Evolutionary conservation across 2,888 invertebrate species (phyloP), one percentile per base, ranked within the genome.

Genomic region (Theretra japonica): DNA sequence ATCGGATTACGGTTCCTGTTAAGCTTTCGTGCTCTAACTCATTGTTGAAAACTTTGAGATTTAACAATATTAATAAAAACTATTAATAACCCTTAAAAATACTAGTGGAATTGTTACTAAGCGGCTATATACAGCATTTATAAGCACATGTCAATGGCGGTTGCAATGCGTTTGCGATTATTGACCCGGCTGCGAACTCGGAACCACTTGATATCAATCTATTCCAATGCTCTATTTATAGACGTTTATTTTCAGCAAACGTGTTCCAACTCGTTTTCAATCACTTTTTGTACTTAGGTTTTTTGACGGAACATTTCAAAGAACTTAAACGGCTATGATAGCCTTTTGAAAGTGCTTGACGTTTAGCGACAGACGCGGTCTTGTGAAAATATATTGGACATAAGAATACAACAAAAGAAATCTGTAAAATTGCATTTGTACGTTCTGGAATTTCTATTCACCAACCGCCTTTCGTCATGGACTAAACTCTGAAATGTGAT

Each of bases 161-260:
- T n/a, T n/a, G 41, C 48, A 41, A 48, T 62, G 62, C 62, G 41
- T 48, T 23, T 25, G 65, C 65, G 65, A 65, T 65, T 65, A 65
- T 65, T 65, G 65, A 65, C 65, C 65, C 65, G 65, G 23, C 65
- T 65, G 23, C 65, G 23, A 65, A 65, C 65, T 65, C 65, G 17
- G 65, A 48, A 65, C 65, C 65, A 65, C 65, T 65, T 65, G 65
- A 65, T 65, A 65, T 65, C 65, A 65, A 65, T 65, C 65, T 65
- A 65, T 65, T 65, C 23, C 23, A 48, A 23, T 65, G 65, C 65
- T 41, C 65, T 65, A 65, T 65, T 48, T 48, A 65, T 65, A 65
- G 65, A 48, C 17, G 65, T 65, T 65, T 65, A 65, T 65, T 48
- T 65, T 65, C 65, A 65, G 65, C 48, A 23, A 41, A 65, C 65